Evolutionary conservation across 2,888 invertebrate genomes (phyloP).

Genomic region (Tetragonisca angustula): DNA sequence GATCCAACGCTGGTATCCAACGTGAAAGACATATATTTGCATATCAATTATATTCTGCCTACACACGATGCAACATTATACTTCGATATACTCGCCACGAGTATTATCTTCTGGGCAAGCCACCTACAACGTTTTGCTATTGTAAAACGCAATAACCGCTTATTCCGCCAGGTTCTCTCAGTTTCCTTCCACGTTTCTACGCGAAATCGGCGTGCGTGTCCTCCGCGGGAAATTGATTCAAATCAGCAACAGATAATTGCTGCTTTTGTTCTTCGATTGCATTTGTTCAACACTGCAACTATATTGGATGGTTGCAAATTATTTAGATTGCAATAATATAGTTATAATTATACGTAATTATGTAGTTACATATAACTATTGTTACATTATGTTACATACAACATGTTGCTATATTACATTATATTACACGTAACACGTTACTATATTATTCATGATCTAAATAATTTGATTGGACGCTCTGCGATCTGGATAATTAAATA

Average conservation of each 20-base stretch:
- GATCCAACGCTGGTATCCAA: slow-evolving; percentile 36
- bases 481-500: too few species aligned
- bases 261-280: background rate
- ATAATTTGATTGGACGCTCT: too few species aligned
- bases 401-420: too few species aligned
- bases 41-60: slow-evolving; percentile 69
- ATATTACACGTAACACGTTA: too few species aligned
- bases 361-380: too few species aligned
- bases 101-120: slow-evolving; percentile 48
- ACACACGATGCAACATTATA: slow-evolving; percentile 59
- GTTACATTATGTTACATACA: too few species aligned
- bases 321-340: too few species aligned
- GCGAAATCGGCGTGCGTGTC: background rate
- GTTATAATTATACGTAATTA: too few species aligned
- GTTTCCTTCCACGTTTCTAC: background rate
- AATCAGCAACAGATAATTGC: background rate
- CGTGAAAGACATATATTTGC: slow-evolving; percentile 66
- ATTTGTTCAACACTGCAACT: too few species aligned
- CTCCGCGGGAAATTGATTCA: background rate
- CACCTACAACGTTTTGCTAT: slow-evolving; percentile 52
- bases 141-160: background rate
- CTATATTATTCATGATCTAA: too few species aligned
- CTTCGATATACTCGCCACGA: slow-evolving; percentile 48
- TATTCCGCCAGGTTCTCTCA: background rate
- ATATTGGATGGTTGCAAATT: too few species aligned